A percentile compares a stretch with the other conserved stretches of the same genome.
Conservation (phyloP, 2,113 vertebrate species). For the Brachirus orientalis region DNA sequence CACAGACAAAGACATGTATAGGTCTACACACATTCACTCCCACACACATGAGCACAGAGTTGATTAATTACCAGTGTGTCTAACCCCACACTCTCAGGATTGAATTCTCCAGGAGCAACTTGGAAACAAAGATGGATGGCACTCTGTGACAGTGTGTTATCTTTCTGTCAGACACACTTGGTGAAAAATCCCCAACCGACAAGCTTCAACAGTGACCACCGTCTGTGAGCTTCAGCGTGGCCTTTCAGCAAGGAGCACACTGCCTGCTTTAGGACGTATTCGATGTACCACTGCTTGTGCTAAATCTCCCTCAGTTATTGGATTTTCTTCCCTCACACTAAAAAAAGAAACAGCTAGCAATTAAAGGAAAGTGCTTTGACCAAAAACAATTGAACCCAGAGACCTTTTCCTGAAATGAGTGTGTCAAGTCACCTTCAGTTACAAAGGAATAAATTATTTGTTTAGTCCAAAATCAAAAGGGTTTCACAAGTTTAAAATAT, state of each 20-base stretch:
- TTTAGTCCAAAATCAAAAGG: constrained; percentile 10
- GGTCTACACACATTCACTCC: constrained; percentile 43
- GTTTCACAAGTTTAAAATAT: too few species aligned
- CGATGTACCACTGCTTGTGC: constrained; percentile 26
- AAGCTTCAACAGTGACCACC: constrained; percentile 65
- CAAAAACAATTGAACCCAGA: not conserved
- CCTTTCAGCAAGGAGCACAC: constrained; percentile 24
- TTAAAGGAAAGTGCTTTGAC: constrained; percentile 27
- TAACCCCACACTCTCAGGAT: constrained; percentile 63
- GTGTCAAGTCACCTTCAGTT: constrained; percentile 30
- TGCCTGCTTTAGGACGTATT: constrained; percentile 26
- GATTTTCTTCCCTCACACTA: constrained; percentile 24
- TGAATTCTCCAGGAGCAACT: constrained; percentile 70
- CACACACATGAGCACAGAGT: constrained; percentile 38
- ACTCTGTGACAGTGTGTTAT: constrained; percentile 68
- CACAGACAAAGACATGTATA: constrained; percentile 63
- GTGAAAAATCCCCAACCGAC: constrained; percentile 71
- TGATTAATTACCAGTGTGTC: constrained; percentile 73
- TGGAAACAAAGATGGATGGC: constrained; percentile 74
- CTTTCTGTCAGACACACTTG: constrained; percentile 67
- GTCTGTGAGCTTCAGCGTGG: constrained; percentile 30
- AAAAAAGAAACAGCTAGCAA: constrained; percentile 26
- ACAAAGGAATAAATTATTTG: not conserved
- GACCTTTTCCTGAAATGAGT: constrained; percentile 28
- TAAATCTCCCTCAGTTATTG: constrained; percentile 35